Base-by-base conservation (phyloP, 2,113 vertebrate species). In the Pelmatolapia mariae region DNA sequence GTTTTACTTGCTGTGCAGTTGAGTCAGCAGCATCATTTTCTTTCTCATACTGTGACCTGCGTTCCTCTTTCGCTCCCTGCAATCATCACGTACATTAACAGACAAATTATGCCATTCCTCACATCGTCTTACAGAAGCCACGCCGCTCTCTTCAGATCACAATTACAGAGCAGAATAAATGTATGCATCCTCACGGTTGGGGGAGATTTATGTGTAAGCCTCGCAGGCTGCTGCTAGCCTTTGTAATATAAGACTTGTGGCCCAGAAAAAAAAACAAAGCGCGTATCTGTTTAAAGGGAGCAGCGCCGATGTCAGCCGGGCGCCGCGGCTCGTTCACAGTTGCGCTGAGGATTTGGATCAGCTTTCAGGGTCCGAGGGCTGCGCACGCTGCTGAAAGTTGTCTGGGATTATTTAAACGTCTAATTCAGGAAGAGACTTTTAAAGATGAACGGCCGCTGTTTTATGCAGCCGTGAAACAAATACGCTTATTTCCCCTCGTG, bases 1-100 rank as follows among this genome's bases (percentile, higher is more conserved):
- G 8, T 71, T 71, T 45, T 0, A 40, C 63, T 43, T 24, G 11
- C 73, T 26, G 57, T 36, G 53, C 31, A 0, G 16, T 6, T 47
- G 16, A 18, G 40, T 73, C 68, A 68, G 36, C 12, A 43, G n/a
- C 66, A 24, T 13, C 36, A 5, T 24, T n/a, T 33, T 7, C 31
- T 22, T 2, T 2, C 18, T 56, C 79, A 6, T 1, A 1, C 38
- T 1, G 24, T 73, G 47, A 80, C 31, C 57, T 43, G 76, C 33
- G 3, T 22, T 10, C 16, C 0, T 18, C 29, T 15, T 56, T 16
- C 1, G 2, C 29, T 79, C 45, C 83, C 24, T 78, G 76, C 53
- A 3, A 5, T 52, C 33, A 43, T 16, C 40, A 10, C 7, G 12
- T 7, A 31, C 16, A 2, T 56, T 76, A 78, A 24, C 36, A 16